Evolutionary conservation across 2,888 invertebrate genomes (phyloP), one percentile per base, ranked within the genome.

Genomic region (Cepaea hortensis): DNA sequence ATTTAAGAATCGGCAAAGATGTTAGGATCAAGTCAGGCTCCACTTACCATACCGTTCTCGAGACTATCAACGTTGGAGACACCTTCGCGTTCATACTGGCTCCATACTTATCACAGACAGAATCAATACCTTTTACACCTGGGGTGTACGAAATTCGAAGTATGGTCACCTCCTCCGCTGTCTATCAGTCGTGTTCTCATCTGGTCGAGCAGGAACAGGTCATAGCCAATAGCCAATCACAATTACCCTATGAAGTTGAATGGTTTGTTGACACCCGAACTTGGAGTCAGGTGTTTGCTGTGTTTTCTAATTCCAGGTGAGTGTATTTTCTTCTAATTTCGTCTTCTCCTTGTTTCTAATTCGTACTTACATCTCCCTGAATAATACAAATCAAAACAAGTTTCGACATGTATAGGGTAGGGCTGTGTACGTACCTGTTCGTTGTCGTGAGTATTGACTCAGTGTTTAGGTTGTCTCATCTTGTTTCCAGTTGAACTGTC

Each of bases 221-320:
- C 3, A 70, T 65, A 11, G 18, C 1, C 48, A n/a, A 70, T n/a
- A 20, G 68, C 3, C 6, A 15, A 5, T 18, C 7, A 23, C 3
- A 46, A 9, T 11, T 48, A 50, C 15, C 13, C 1, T 13, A 46
- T 35, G 55, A 50, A 2, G 68, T 85, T n/a, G 18, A 18, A 18
- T 79, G 77, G 85, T 85, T 68, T 20, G 79, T 85, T 11, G 85
- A 85, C 23, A 68, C 79, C 0, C 11, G 79, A 15, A 50, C 15
- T 15, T 84, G 84, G 85, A n/a, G 18, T 7, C 46, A 55, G 46
- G 85, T 85, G 46, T 85, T 68, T 23, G 35, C 61, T 20, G 85
- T 85, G 23, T 77, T 11, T 55, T 85, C 85, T 1, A 85, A 85
- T 35, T 70, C 76, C 0, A 85, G 79, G 85, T 82, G 1, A 61